Base-by-base conservation (phyloP, 2,797 vertebrate species). In the Poeciliopsis presidionis region DNA sequence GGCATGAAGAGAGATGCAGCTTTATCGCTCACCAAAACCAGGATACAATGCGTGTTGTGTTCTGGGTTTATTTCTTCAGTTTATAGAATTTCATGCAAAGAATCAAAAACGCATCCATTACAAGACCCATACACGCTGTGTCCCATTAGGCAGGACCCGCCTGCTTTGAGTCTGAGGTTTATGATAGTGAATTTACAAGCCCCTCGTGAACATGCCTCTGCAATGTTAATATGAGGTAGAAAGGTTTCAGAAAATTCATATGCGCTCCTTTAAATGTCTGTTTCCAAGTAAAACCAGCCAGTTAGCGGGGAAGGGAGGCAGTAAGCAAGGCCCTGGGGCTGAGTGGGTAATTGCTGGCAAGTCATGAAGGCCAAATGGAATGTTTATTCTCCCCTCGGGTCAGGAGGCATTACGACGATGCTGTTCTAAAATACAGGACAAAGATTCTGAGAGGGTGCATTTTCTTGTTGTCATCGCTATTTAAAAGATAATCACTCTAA, bases 331-430 rank as follows among this genome's bases (percentile, higher is more conserved):
- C 94, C 95, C 92, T 74, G 72, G 89, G 94, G 94, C 93, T 90
- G 78, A 86, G 83, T 94, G 92, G 92, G 90, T 96, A 95, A 96
- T 96, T 94, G 93, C 93, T 93, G 81, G 86, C 89, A 36, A 95
- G 92, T 94, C 93, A 95, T 92, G 92, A 94, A 95, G 94, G 94
- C 90, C 92, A 94, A 94, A 95, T 93, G 92, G 93, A 95, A 95
- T 95, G 95, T 95, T 95, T 95, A 94, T 91, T 87, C 92, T 92
- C 92, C 93, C 93, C 86, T 43, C 77, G 89, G 95, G 94, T 95
- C 94, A 94, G 80, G 84, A 86, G 82, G 77, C 73, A 43, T 91
- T 90, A 88, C 77, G 87, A 92, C 86, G 86, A 83, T 72, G 3
- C 86, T 84, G 88, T 89, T 93, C 85, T 89, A 91, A 90, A 92